These are phyloP conservation scores for Kuschelorhynchus macadamiae DNA, from an alignment of 2,888 invertebrate species.

Conservation along the genomic window DNA sequence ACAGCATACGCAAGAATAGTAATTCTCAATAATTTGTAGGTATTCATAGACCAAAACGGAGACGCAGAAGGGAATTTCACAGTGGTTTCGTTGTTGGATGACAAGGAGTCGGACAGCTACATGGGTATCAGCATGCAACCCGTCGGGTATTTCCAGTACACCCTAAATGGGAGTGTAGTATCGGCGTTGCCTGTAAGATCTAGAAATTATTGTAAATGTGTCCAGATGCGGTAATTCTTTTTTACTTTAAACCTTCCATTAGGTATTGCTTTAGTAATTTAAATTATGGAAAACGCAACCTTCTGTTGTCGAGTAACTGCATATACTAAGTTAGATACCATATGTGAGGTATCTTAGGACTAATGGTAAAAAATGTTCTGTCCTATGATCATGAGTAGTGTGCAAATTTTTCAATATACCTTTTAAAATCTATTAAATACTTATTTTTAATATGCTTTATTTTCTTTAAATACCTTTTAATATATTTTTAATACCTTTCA, in stretches of 20 bases:
- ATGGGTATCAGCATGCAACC: slow-evolving; percentile 81
- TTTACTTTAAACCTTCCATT: not conserved
- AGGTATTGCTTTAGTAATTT: not conserved
- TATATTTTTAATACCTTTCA: too few relatives aligned
- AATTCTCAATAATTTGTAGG: slow-evolving; percentile 68
- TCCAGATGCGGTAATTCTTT: slow-evolving; percentile 21
- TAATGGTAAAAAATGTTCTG: too few relatives aligned
- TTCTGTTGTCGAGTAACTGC: too few relatives aligned
- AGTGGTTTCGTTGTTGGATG: slow-evolving; percentile 82
- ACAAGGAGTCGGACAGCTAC: slow-evolving; percentile 70
- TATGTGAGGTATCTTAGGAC: too few relatives aligned
- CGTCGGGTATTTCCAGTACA: slow-evolving; percentile 83
- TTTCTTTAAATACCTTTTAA: too few relatives aligned
- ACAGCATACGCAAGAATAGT: too few relatives aligned
- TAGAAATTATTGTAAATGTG: slow-evolving; percentile 50
- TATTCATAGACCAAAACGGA: slow-evolving; percentile 88
- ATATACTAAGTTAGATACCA: too few relatives aligned
- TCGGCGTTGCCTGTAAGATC: slow-evolving; percentile 74
- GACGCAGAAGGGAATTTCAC: slow-evolving; percentile 95
- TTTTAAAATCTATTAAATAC: too few relatives aligned
- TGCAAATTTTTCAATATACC: too few relatives aligned
- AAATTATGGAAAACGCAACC: too few relatives aligned
- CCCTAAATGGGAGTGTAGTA: slow-evolving; percentile 70
- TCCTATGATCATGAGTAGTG: too few relatives aligned
- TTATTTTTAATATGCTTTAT: too few relatives aligned